Evolutionary conservation across 1,140 invertebrate species (phyloP).

Genomic region (Diachasmimorpha longicaudata): DNA sequence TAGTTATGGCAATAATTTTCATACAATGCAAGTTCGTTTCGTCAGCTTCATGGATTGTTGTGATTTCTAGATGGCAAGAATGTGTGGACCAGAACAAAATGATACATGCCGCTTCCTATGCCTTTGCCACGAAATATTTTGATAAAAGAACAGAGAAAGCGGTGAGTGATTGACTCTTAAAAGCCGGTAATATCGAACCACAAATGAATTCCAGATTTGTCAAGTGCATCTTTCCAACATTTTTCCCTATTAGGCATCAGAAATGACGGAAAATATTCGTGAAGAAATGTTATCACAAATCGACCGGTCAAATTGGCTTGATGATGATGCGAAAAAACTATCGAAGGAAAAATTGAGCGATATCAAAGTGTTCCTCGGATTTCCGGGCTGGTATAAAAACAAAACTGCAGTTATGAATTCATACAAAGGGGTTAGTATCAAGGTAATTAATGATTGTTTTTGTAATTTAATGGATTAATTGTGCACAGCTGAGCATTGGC

Average conservation of each 20-base stretch:
- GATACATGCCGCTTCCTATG: not conserved
- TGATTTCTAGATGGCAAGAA: constrained; percentile 12
- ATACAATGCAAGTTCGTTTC: not conserved
- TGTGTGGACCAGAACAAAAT: constrained; percentile 12
- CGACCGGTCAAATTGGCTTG: constrained; percentile 65
- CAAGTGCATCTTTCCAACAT: not conserved
- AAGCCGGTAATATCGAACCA: too few species aligned
- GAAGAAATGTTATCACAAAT: constrained; percentile 20
- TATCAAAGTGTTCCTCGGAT: constrained; percentile 71
- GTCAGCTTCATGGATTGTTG: not conserved
- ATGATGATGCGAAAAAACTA: constrained; percentile 63
- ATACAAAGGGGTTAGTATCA: constrained; percentile 29
- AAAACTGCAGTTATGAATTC: constrained; percentile 16
- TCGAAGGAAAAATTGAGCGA: constrained; percentile 67
- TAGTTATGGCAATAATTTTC: not conserved
- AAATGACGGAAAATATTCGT: constrained; percentile 22
- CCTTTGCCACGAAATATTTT: constrained; percentile 14
- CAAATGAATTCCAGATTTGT: too few species aligned
- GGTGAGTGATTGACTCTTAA: not conserved
- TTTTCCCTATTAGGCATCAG: not conserved
- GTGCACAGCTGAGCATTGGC: constrained; percentile 30
- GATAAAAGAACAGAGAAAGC: not conserved
- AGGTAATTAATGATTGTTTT: constrained; percentile 29
- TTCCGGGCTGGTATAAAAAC: constrained; percentile 54
- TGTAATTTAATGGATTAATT: not conserved